A percentile compares a stretch with the other conserved stretches of the same genome.
These are phyloP conservation scores for Aurelia aurita DNA, from an alignment of 30 jellyfish, hydroid and myxozoan genomes.

Conservation along the genomic window DNA sequence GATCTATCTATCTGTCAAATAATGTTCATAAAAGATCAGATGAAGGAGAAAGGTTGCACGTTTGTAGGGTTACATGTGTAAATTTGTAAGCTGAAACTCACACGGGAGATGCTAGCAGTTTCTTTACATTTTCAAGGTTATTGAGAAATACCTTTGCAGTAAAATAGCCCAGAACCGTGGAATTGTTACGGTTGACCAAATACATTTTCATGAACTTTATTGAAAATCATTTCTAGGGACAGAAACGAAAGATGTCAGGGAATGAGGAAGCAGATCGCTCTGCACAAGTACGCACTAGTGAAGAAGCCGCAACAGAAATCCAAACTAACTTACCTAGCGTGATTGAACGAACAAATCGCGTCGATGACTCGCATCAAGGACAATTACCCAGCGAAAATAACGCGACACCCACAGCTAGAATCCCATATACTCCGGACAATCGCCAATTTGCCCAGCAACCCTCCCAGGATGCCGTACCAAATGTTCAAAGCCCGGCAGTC, in stretches of 20 bases:
- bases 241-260: neutral
- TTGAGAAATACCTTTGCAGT: too few relatives aligned
- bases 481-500: slow-evolving; percentile 28
- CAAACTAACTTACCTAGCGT: neutral
- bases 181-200: too few relatives aligned
- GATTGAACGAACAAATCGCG: neutral
- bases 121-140: neutral
- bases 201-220: too few relatives aligned
- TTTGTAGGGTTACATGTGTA: neutral
- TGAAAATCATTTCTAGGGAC: neutral
- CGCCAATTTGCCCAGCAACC: neutral
- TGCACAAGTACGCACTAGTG: neutral
- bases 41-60: too few relatives aligned
- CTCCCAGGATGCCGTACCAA: neutral
- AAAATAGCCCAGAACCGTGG: too few relatives aligned
- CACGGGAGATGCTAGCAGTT: neutral
- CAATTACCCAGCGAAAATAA: neutral
- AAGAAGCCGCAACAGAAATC: neutral
- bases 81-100: neutral
- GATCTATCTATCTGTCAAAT: too few relatives aligned
- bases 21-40: neutral
- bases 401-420: neutral
- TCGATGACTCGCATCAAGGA: neutral
- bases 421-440: neutral
- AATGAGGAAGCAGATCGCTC: slow-evolving; percentile 1